Conservation (phyloP, 1,140 invertebrate species). For the Bicyclus anynana region DNA sequence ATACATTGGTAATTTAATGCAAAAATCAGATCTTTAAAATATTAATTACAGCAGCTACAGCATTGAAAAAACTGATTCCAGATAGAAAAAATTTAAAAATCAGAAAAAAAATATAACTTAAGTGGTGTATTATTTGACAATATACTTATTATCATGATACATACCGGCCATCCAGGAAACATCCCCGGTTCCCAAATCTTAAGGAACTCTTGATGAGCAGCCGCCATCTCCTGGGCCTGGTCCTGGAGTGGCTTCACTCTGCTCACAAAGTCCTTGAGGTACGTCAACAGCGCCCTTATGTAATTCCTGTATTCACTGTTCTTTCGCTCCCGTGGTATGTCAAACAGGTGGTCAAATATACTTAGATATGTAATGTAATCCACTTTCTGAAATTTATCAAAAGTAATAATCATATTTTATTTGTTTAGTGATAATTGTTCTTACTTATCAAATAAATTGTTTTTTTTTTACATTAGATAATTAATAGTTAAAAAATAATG, state of each 20-base stretch:
- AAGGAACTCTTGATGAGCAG: slow-evolving; percentile 90
- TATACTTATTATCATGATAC: too few relatives aligned
- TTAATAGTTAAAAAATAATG: too few relatives aligned
- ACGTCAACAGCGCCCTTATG: slow-evolving; percentile 89
- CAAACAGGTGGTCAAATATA: slow-evolving; percentile 97
- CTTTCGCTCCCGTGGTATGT: slow-evolving; percentile 96
- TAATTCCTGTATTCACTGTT: slow-evolving; percentile 96
- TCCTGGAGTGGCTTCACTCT: slow-evolving; percentile 96
- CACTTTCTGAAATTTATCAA: slow-evolving; percentile 84
- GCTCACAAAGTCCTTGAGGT: slow-evolving; percentile 90
- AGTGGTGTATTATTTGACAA: too few relatives aligned
- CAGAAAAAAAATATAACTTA: too few relatives aligned
- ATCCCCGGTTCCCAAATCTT: slow-evolving; percentile 92
- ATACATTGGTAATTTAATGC: too few relatives aligned
- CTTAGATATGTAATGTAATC: slow-evolving; percentile 98
- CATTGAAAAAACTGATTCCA: too few relatives aligned
- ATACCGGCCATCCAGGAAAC: slow-evolving; percentile 96
- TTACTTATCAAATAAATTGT: too few relatives aligned
- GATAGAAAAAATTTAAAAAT: too few relatives aligned
- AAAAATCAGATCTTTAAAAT: too few relatives aligned
- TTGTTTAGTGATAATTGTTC: too few relatives aligned
- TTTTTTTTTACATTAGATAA: too few relatives aligned
- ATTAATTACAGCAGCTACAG: too few relatives aligned
- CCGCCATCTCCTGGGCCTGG: slow-evolving; percentile 87
- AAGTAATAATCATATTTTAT: slow-evolving; percentile 11